Percentiles rank a stretch among this genome's conserved stretches.
These are phyloP conservation scores for Zoanthus sansibaricus DNA, from an alignment of 92 coral and sea anemone genomes.

Conservation along the genomic window DNA sequence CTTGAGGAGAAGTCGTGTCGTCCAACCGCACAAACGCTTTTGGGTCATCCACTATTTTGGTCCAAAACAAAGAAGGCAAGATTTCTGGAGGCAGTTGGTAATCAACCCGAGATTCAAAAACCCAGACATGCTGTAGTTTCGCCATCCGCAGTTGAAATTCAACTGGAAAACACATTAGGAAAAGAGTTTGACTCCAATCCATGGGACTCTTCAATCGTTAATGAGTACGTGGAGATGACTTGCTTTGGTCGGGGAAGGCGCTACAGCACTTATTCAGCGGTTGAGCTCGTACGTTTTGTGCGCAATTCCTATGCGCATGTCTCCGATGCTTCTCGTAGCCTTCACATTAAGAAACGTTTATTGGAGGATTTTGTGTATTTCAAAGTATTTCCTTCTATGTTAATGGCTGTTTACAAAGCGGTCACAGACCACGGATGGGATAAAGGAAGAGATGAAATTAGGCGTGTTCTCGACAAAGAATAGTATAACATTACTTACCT, in stretches of 20 bases:
- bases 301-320: conserved; percentile 52
- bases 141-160: conserved; percentile 26
- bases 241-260: conserved; percentile 21
- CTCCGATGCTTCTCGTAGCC: conserved; percentile 27
- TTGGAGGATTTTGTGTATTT: conserved; percentile 42
- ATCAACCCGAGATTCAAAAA: conserved; percentile 47
- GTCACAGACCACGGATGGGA: conserved; percentile 42
- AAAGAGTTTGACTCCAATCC: not conserved
- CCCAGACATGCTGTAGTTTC: conserved; percentile 32
- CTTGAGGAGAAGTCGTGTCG: conserved; percentile 7
- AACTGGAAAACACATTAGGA: conserved; percentile 44
- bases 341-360: conserved; percentile 9
- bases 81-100: conserved; percentile 50
- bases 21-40: conserved; percentile 14
- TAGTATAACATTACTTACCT: not conserved
- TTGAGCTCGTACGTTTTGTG: conserved; percentile 45
- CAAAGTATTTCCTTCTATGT: conserved; percentile 31
- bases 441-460: conserved; percentile 35
- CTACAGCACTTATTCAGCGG: conserved; percentile 34
- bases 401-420: conserved; percentile 32
- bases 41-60: conserved; percentile 45
- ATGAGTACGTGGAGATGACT: conserved; percentile 45
- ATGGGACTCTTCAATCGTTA: conserved; percentile 34
- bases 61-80: conserved; percentile 35
- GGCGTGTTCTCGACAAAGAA: conserved; percentile 27